Evolutionary conservation across 2,113 vertebrate genomes (phyloP).

Genomic region (Pollimyrus isidori): DNA sequence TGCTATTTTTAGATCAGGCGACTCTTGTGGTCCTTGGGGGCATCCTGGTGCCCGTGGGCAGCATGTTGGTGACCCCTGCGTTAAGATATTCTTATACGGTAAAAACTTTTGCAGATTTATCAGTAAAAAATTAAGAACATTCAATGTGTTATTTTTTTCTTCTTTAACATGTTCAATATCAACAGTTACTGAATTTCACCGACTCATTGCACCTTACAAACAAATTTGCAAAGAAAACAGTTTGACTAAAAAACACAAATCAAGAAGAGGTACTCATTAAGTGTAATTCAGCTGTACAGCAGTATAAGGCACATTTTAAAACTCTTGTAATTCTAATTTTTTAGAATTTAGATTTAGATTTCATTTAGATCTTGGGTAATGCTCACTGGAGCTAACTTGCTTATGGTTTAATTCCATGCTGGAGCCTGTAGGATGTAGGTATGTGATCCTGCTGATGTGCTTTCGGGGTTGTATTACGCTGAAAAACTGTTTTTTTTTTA

Average conservation of each 20-base stretch:
- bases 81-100: background rate
- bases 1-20: too few relatives aligned
- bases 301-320: background rate
- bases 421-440: background rate
- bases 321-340: background rate
- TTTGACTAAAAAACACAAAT: background rate
- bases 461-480: background rate
- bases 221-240: background rate
- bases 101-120: background rate
- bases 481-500: background rate
- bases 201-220: background rate
- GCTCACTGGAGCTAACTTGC: background rate
- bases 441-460: background rate
- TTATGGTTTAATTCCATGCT: background rate
- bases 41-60: too few relatives aligned
- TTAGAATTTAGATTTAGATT: background rate
- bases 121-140: background rate
- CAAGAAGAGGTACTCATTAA: background rate
- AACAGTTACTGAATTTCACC: background rate
- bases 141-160: background rate
- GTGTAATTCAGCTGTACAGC: background rate
- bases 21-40: too few relatives aligned
- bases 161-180: background rate
- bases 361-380: background rate
- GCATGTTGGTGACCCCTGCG: too few relatives aligned